Evolutionary conservation across 1,140 invertebrate genomes (phyloP).

Genomic region (Papilio helenus): DNA sequence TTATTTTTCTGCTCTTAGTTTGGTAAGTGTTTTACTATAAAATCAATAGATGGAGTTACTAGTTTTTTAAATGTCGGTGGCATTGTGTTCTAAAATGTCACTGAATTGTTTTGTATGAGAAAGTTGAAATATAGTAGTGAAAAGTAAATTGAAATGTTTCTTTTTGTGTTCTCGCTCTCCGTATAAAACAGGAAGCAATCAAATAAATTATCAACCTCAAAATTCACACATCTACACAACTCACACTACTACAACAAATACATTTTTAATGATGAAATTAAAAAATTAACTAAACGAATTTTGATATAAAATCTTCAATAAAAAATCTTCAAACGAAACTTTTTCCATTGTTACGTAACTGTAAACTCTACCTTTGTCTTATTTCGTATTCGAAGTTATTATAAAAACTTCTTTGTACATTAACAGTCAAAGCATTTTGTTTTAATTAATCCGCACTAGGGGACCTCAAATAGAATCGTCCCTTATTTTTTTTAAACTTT

Average conservation of each 20-base stretch:
- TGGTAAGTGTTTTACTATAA: neutral
- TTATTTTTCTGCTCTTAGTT: neutral
- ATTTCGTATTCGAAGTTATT: neutral
- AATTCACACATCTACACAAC: too few relatives aligned
- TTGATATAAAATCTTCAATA: neutral
- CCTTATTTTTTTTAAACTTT: constrained; percentile 13
- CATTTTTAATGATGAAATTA: too few relatives aligned
- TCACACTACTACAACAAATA: too few relatives aligned
- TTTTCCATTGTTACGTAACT: neutral
- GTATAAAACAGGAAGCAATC: too few relatives aligned
- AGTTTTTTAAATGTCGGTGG: too few relatives aligned
- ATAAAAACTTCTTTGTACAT: constrained; percentile 29
- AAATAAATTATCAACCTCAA: neutral
- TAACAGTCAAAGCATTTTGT: constrained; percentile 29
- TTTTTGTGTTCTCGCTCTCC: too few relatives aligned
- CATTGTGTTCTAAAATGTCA: too few relatives aligned
- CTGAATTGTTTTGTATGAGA: too few relatives aligned
- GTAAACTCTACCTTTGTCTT: neutral
- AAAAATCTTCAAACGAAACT: constrained; percentile 9
- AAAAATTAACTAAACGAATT: neutral
- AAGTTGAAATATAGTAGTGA: too few relatives aligned
- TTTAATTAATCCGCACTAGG: constrained; percentile 18
- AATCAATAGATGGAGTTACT: too few relatives aligned
- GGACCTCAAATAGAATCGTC: constrained; percentile 8
- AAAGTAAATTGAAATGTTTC: too few relatives aligned